Evolutionary conservation across 2,113 vertebrate species (phyloP).

Genomic region (Carassius gibelio): DNA sequence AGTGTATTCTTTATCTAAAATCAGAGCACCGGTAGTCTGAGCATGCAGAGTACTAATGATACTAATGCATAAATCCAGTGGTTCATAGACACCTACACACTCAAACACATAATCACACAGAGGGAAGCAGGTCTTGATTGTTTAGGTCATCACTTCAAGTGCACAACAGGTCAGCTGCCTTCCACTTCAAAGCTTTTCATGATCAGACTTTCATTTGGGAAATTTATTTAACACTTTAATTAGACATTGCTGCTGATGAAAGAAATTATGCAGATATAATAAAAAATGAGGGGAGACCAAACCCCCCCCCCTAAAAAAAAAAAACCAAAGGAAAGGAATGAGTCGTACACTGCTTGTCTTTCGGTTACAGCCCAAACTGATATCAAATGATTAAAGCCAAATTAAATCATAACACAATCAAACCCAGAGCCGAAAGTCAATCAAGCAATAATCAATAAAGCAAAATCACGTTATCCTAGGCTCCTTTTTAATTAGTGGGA

Average conservation of each 20-base stretch:
- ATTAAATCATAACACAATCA: slow-evolving; percentile 43
- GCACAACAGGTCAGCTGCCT: slow-evolving; percentile 46
- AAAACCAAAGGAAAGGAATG: slow-evolving; percentile 14
- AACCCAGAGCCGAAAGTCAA: slow-evolving; percentile 30
- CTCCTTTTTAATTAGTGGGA: slow-evolving; percentile 55
- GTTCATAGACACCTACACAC: not conserved
- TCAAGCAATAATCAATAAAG: slow-evolving; percentile 44
- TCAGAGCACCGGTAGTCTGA: not conserved
- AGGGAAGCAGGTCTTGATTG: not conserved
- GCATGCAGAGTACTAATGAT: not conserved
- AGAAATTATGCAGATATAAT: slow-evolving; percentile 46
- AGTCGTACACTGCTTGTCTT: not conserved
- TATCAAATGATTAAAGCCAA: slow-evolving; percentile 46
- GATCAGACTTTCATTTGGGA: slow-evolving; percentile 36
- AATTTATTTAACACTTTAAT: slow-evolving; percentile 41
- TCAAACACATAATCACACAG: not conserved
- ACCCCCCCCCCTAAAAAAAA: not conserved
- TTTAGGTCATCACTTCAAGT: slow-evolving; percentile 45
- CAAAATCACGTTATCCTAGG: slow-evolving; percentile 20
- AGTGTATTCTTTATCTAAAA: not conserved
- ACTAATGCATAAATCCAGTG: not conserved
- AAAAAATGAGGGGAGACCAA: slow-evolving; percentile 38
- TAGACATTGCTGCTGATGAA: slow-evolving; percentile 44
- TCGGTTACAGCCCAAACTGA: slow-evolving; percentile 27
- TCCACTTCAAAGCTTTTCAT: slow-evolving; percentile 22